phyloP scores from a whole-genome alignment of 2,113 vertebrate genomes.

The Psophia crepitans region DNA sequence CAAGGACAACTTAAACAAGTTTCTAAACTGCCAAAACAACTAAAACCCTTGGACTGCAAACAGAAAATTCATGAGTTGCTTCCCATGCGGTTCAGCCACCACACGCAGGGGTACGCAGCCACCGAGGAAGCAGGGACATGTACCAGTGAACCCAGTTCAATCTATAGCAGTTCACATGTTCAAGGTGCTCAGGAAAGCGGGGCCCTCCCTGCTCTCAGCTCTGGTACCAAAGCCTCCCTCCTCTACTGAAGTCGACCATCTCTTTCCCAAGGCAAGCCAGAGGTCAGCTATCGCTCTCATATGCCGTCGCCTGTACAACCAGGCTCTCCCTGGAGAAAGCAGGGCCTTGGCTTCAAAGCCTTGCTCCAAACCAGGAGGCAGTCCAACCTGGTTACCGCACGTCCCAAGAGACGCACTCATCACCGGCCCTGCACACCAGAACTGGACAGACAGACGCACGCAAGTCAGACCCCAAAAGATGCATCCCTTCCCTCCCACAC shows the following conservation, averaged over 20 bases:
- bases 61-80: neutral
- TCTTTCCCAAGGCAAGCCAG: neutral
- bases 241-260: neutral
- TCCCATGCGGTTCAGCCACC: neutral
- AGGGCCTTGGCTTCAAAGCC: neutral
- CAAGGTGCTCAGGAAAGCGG: neutral
- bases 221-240: neutral
- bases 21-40: neutral
- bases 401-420: neutral
- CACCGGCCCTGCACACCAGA: neutral
- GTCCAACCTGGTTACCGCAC: neutral
- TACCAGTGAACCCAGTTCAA: neutral
- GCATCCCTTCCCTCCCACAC: neutral
- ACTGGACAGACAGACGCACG: neutral
- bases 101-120: rapidly evolving
- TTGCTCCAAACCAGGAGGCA: neutral
- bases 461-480: neutral
- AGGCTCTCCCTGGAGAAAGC: neutral
- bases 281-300: neutral
- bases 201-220: neutral
- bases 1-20: neutral
- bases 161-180: rapidly evolving
- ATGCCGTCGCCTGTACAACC: neutral
- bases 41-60: neutral
- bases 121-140: neutral